Percentiles rank a stretch among this genome's conserved stretches.
Conservation (phyloP, 2,797 vertebrate species). For the Taeniopygia guttata region DNA sequence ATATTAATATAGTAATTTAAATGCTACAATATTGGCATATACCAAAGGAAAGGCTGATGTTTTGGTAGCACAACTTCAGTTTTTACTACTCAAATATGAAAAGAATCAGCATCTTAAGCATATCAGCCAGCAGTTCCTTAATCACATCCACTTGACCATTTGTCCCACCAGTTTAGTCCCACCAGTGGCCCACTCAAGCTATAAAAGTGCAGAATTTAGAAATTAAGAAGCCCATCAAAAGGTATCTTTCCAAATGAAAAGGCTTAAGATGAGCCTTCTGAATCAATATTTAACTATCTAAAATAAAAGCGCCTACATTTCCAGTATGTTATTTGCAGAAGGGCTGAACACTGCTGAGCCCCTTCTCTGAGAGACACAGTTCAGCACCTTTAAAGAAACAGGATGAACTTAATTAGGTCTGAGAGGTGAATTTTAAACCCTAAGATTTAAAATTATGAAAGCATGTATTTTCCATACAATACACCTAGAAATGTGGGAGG, state of each 20-base stretch:
- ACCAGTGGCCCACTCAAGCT: background rate
- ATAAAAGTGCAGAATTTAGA: background rate
- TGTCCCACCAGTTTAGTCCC: background rate
- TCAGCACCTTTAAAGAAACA: background rate
- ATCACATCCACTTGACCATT: background rate
- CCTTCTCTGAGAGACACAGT: background rate
- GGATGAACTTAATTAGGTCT: background rate
- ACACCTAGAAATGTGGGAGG: background rate
- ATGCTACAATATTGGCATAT: background rate
- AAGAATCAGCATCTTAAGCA: background rate
- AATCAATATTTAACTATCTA: slow-evolving; percentile 41
- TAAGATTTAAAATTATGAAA: background rate
- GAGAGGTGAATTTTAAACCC: background rate
- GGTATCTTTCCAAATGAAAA: background rate
- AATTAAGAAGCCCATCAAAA: background rate
- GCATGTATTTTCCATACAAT: background rate
- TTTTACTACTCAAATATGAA: background rate
- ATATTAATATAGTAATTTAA: background rate
- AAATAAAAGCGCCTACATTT: slow-evolving; percentile 9
- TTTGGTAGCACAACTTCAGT: background rate
- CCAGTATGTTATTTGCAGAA: slow-evolving; percentile 16
- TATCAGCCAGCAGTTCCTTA: background rate
- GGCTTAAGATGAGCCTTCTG: background rate
- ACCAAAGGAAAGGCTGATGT: background rate
- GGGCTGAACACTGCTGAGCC: background rate